Base-by-base conservation (phyloP, 2,888 invertebrate genomes). In the Dyspetes luteomarginatus region DNA sequence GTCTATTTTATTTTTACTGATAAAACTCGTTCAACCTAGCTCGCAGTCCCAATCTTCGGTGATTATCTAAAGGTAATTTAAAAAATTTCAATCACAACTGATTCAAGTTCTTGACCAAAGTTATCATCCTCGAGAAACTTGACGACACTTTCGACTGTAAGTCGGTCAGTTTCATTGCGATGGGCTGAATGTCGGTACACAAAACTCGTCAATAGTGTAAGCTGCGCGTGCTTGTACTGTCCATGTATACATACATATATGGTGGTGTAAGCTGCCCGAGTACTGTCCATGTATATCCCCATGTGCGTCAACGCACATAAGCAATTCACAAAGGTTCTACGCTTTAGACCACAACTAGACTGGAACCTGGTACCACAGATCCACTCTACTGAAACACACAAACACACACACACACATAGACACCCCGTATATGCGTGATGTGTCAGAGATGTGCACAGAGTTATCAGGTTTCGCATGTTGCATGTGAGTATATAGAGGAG, bases 281-380 rank as follows among this genome's bases (percentile, higher is more conserved):
- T n/a, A n/a, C n/a, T n/a, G n/a, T n/a, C n/a, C n/a, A n/a, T n/a
- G n/a, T n/a, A n/a, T n/a, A n/a, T n/a, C n/a, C n/a, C n/a, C n/a
- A 55, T 56, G 55, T 17, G 43, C 36, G 58, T 52, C 22, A 41
- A 43, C 26, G 36, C 60, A 80, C 67, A 55, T 56, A 56, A 74
- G 56, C 64, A 64, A 64, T 78, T 72, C 50, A 72, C 60, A 72
- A 72, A 72, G 72, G 36, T 12, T 24, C 50, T 36, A n/a, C 24
- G 58, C 28, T 50, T 43, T 68, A 55, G 45, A 45, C 56, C 12
- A 19, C 17, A 28, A 41, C 69, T 43, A 45, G n/a, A 22, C n/a
- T 52, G 52, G 26, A 26, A 43, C 64, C 17, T 55, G 9, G 48
- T 58, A 22, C 26, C 43, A 26, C 30, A 3, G n/a, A 56, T 69